Conservation (phyloP, 2,797 vertebrate genomes). For the Acanthiza pusilla region DNA sequence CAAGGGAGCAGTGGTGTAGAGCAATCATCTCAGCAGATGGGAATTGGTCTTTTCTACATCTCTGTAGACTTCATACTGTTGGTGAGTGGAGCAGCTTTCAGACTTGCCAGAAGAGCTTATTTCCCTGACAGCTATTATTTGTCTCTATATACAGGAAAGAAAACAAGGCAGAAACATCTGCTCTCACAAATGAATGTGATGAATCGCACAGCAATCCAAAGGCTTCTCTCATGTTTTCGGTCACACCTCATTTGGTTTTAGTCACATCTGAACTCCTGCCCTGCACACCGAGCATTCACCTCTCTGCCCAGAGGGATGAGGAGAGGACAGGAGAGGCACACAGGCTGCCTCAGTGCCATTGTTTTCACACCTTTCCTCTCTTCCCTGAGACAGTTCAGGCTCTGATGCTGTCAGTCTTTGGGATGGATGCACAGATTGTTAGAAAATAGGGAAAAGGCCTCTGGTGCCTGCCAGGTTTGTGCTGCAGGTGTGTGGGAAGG, state of each 20-base stretch:
- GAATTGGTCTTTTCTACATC: neutral
- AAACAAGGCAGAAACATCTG: neutral
- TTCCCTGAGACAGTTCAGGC: neutral
- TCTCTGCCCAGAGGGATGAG: neutral
- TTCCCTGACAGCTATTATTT: neutral
- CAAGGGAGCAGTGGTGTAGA: neutral
- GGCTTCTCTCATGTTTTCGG: neutral
- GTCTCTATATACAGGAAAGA: neutral
- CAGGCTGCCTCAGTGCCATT: accelerated
- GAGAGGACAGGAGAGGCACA: neutral
- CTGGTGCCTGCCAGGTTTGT: neutral
- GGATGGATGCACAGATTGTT: neutral
- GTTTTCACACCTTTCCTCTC: neutral
- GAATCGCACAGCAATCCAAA: neutral
- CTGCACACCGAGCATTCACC: accelerated
- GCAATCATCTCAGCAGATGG: neutral
- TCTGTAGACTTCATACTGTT: neutral
- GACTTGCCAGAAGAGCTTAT: neutral
- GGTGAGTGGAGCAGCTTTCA: neutral
- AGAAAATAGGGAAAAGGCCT: neutral
- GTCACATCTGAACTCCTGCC: neutral
- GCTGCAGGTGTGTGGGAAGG: neutral
- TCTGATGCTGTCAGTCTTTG: neutral
- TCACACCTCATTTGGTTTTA: neutral
- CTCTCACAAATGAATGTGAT: neutral